Evolutionary conservation across 2,113 vertebrate species (phyloP).

Genomic region (Tachycineta bicolor): DNA sequence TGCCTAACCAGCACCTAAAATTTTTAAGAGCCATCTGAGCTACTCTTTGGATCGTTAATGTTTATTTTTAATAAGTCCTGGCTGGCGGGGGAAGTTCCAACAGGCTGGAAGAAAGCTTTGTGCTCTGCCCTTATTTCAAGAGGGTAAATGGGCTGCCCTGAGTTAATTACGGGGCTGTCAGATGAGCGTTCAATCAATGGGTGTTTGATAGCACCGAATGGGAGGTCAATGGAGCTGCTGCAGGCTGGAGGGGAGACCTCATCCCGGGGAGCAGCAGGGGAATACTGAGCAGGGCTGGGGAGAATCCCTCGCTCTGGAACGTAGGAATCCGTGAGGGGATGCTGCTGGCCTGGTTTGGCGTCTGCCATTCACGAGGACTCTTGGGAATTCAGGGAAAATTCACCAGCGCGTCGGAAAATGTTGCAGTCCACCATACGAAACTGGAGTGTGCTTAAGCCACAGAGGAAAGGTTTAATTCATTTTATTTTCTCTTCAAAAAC

Average conservation of each 20-base stretch:
- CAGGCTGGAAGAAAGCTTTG: not conserved
- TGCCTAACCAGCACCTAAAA: slow-evolving; percentile 43
- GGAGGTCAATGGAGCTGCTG: not conserved
- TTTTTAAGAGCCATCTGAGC: slow-evolving; percentile 47
- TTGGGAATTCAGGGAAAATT: not conserved
- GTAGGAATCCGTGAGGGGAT: accelerated
- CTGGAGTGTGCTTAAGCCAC: not conserved
- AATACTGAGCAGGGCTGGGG: not conserved
- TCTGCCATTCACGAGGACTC: accelerated
- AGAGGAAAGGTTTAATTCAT: not conserved
- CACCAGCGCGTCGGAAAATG: not conserved
- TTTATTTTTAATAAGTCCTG: slow-evolving; percentile 62
- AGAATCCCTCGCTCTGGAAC: not conserved
- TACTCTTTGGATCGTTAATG: slow-evolving; percentile 51
- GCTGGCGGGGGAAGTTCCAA: not conserved
- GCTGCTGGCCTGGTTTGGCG: not conserved
- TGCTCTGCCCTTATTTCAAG: slow-evolving; percentile 22
- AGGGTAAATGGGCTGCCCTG: slow-evolving; percentile 37
- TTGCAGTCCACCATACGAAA: not conserved
- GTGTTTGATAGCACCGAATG: not conserved
- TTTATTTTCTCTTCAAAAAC: not conserved
- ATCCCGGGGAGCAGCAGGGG: not conserved
- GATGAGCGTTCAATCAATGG: slow-evolving; percentile 27
- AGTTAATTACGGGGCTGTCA: slow-evolving; percentile 38
- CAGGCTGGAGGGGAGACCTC: not conserved